These are phyloP conservation scores for Spodoptera frugiperda DNA, from an alignment of 1,140 invertebrate genomes.

Conservation along the genomic window DNA sequence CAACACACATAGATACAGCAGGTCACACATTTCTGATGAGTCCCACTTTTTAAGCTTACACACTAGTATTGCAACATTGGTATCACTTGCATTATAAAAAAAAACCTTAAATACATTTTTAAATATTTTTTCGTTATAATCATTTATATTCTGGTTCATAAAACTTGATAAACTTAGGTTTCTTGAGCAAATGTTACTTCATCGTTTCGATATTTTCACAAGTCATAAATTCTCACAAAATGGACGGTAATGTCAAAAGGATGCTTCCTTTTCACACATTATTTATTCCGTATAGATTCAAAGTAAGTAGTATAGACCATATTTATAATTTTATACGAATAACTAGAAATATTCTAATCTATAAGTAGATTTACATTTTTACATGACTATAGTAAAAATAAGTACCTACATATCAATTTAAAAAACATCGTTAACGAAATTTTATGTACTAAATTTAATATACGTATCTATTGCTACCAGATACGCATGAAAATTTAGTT, in stretches of 20 bases:
- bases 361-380: slow-evolving; percentile 61
- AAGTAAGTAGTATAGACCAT: slow-evolving; percentile 40
- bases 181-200: slow-evolving; percentile 32
- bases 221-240: neutral
- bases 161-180: slow-evolving; percentile 1
- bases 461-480: slow-evolving; percentile 51
- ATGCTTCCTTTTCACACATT: neutral
- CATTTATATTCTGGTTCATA: slow-evolving; percentile 26
- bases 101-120: slow-evolving; percentile 51
- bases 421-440: slow-evolving; percentile 43
- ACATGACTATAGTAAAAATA: slow-evolving; percentile 58
- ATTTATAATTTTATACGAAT: slow-evolving; percentile 36
- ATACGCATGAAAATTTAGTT: slow-evolving; percentile 60
- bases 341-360: slow-evolving; percentile 40
- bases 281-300: slow-evolving; percentile 33
- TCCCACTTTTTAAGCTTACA: slow-evolving; percentile 66
- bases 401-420: slow-evolving; percentile 49
- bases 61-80: slow-evolving; percentile 83
- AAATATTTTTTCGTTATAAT: slow-evolving; percentile 19
- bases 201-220: neutral
- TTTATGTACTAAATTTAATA: slow-evolving; percentile 53
- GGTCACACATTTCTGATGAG: slow-evolving; percentile 60
- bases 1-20: slow-evolving; percentile 44
- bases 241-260: neutral
- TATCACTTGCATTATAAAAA: slow-evolving; percentile 77